Evolutionary conservation across 2,113 vertebrate species (phyloP), one percentile per base, ranked within the genome.

Genomic region (Perca schrenkii): DNA sequence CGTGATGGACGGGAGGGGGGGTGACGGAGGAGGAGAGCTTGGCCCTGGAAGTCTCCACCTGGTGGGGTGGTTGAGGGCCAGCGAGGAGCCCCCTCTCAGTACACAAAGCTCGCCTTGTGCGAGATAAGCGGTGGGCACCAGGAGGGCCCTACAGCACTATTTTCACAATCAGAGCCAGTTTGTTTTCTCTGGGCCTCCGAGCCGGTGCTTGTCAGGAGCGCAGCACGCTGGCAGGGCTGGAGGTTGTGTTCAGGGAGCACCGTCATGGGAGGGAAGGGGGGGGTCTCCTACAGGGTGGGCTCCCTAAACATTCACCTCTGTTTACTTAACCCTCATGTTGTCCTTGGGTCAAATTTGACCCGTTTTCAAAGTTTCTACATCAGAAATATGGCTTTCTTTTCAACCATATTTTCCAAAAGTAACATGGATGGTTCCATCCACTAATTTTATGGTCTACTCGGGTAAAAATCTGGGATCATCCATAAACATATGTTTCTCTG

Each of bases 51-150:
- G 85, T 88, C 91, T 93, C 91, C 93, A 93, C 93, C 92, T 92
- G 93, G 92, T 87, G 84, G 90, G 93, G 80, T 65, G 87, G 86
- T 89, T 80, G 84, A 87, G 79, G 74, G 88, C 86, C 86, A 84
- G 74, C 78, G 70, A 84, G 82, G 80, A 91, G 81, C 86, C 92
- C 88, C 86, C 88, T 53, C 88, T 53, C 88, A 58, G 70, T 60
- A 88, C 83, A 96, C 95, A 96, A 95, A 93, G 93, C 93, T 80
- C 0, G 86, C 94, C 93, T 96, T 95, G 95, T 95, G 82, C 91
- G 87, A 91, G 93, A 95, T 95, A 95, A 95, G 93, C 93, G 60
- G 62, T 25, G 67, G 89, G 91, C 91, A 93, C 86, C 86, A 82
- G 88, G 92, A 93, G 93, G 89, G 92, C 90, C 90, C 85, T 87